phyloP scores from a whole-genome alignment of 2,113 vertebrate genomes.

The Rostratula benghalensis region DNA sequence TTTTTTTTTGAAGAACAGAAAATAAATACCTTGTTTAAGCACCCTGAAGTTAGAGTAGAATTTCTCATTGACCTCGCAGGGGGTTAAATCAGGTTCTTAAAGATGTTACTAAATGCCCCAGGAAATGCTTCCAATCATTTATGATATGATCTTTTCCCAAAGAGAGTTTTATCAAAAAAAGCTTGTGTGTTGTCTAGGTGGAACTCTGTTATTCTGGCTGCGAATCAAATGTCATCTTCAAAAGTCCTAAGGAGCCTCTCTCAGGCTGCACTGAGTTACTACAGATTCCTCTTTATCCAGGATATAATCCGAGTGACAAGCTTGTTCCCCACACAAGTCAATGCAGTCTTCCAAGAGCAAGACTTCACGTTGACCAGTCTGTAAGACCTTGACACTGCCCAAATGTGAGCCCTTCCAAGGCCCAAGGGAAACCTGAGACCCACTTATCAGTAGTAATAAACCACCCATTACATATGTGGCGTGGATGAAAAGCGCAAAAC shows the following conservation, averaged over 20 bases:
- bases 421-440: background rate
- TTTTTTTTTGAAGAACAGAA: background rate
- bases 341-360: constrained; percentile 70
- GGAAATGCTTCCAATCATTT: background rate
- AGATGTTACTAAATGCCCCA: background rate
- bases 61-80: background rate
- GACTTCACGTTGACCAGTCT: constrained; percentile 67
- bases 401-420: constrained; percentile 53
- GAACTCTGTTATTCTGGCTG: background rate
- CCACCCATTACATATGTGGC: background rate
- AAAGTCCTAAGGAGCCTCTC: constrained; percentile 72
- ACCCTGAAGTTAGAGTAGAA: background rate
- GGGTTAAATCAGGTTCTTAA: constrained; percentile 8
- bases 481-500: background rate
- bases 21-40: background rate
- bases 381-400: constrained; percentile 28
- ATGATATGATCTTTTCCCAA: background rate
- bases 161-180: background rate
- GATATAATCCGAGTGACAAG: constrained; percentile 47
- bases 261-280: constrained; percentile 69
- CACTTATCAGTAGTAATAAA: background rate
- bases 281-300: constrained; percentile 47
- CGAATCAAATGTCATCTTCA: constrained; percentile 59
- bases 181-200: background rate
- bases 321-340: constrained; percentile 48